phyloP scores from a whole-genome alignment of 2,888 invertebrate species.

The Oligia latruncula region DNA sequence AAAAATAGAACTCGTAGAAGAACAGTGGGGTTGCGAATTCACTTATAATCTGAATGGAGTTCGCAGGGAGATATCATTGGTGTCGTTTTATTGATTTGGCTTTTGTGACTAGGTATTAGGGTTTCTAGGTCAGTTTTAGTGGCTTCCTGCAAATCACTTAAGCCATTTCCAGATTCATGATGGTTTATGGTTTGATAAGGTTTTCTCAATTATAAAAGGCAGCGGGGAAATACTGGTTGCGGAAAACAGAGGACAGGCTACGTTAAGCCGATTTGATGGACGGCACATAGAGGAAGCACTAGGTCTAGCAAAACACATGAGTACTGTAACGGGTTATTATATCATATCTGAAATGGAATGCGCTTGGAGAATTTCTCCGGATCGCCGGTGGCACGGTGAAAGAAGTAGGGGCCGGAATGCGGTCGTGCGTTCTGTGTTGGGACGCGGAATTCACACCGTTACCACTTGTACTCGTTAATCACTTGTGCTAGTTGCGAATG shows the following conservation, averaged over 20 bases:
- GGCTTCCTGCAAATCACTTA: neutral
- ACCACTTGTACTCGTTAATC: constrained; percentile 69
- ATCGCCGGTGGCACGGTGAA: constrained; percentile 71
- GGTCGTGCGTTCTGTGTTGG: constrained; percentile 69
- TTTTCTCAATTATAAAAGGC: neutral
- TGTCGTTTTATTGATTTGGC: neutral
- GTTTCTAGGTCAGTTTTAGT: neutral
- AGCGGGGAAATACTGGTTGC: neutral
- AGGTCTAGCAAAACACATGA: constrained; percentile 61
- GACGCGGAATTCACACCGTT: constrained; percentile 69
- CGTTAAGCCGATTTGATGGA: constrained; percentile 16
- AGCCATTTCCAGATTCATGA: neutral
- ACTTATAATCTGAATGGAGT: neutral
- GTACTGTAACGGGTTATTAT: constrained; percentile 73
- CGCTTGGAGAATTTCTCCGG: constrained; percentile 76
- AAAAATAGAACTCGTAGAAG: neutral
- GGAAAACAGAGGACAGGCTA: constrained; percentile 26
- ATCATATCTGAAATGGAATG: constrained; percentile 76
- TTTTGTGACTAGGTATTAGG: neutral
- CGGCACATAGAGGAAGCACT: constrained; percentile 46
- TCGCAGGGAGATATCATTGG: neutral
- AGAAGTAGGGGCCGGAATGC: constrained; percentile 77
- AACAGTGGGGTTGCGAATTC: neutral
- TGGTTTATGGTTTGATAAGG: too few species aligned
- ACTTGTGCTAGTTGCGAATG: constrained; percentile 55